Conservation (phyloP, 2,888 invertebrate genomes). For the Sarcophaga carnaria region DNA sequence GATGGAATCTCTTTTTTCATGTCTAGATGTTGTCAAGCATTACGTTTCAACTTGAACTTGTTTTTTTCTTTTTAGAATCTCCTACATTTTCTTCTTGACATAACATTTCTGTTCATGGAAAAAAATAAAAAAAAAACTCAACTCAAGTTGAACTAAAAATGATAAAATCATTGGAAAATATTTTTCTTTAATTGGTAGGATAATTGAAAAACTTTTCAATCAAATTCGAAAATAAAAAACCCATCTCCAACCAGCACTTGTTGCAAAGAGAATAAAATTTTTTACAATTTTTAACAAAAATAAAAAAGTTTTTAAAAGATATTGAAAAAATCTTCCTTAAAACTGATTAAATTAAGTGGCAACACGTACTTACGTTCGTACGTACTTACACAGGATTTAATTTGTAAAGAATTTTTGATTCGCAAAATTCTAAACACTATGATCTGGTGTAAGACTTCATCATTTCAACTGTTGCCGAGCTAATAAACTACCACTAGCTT, state of each 20-base stretch:
- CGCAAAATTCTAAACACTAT: neutral
- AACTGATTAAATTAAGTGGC: neutral
- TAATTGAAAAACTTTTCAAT: constrained; percentile 52
- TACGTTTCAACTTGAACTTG: no score
- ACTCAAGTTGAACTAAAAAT: constrained; percentile 29
- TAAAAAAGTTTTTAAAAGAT: neutral
- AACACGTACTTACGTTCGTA: neutral
- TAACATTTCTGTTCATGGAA: no score
- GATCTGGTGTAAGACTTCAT: neutral
- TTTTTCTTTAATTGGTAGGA: constrained; percentile 46
- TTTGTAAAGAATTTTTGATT: neutral
- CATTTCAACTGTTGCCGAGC: neutral
- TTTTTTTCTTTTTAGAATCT: no score
- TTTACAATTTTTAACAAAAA: neutral
- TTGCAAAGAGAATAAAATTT: neutral
- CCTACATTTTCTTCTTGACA: no score
- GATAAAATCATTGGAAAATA: constrained; percentile 53
- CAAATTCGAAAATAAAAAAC: neutral
- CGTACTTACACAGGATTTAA: neutral
- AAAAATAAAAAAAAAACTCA: neutral
- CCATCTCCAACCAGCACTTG: neutral
- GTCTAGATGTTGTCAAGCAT: no score
- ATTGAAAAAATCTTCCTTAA: neutral
- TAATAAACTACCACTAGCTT: neutral
- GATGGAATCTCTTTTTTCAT: no score